Base-by-base conservation (phyloP, 2,797 vertebrate genomes). In the Helarctos malayanus region DNA sequence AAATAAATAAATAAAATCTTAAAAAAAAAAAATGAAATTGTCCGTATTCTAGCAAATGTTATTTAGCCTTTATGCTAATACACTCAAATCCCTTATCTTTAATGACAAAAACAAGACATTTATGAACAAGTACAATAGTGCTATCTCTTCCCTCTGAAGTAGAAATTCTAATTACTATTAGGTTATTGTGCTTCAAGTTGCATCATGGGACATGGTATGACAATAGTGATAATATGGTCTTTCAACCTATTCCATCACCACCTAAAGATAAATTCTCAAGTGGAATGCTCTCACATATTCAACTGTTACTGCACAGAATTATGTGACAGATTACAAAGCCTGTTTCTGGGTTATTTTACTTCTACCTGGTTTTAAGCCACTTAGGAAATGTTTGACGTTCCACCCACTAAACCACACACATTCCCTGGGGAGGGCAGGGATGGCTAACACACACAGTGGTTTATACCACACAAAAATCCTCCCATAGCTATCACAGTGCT, bases 121-220 rank as follows among this genome's bases (percentile, higher is more conserved):
- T 49, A 84, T 16, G n/a, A 96, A 76, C 23, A 86, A 81, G 23
- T 13, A 69, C 32, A 91, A 57, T 97, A 61, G 19, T 83, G 41
- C 27, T 75, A 15, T 29, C 54, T 97, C 81, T 91, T 68, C 29
- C n/a, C 16, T 88, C 88, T 96, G 25, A 97, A 95, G 75, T 12
- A 95, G 23, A 92, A 89, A 96, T 97, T 98, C n/a, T 80, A 95
- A 97, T 89, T 95, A 97, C 54, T 93, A 95, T 57, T 71, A 91
- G 63, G 96, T 63, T 71, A 96, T 47, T 91, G 93, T 95, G 71
- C 38, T 75, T 96, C 65, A 92, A 84, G 41, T 45, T 93, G 73
- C 0, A 0, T 92, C 32, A 71, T 52, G 89, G 90, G 49, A 94
- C 56, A 59, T 0, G 41, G 45, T 49, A 90, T n/a, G 0, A 3